Evolutionary conservation across 2,113 vertebrate genomes (phyloP), one percentile per base, ranked within the genome.

Genomic region (Psilopsiagon aurifrons): DNA sequence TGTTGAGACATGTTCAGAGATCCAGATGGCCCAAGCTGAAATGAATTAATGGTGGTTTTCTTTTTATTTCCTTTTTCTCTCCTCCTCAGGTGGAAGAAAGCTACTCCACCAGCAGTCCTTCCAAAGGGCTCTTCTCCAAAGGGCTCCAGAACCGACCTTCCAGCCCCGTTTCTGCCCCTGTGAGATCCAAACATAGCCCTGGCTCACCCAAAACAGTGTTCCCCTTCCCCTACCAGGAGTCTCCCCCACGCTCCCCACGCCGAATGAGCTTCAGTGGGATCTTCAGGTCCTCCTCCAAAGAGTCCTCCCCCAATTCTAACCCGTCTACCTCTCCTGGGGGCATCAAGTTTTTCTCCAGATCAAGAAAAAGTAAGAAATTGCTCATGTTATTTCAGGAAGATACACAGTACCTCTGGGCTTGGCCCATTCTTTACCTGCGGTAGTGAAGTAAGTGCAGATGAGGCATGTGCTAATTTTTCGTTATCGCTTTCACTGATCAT

Each of bases 221-320:
- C 98, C 98, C 99, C 3, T 98, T 98, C 97, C 97, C 98, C 55
- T 97, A 98, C 93, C 99, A 99, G 92, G 98, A 98, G 95, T 99
- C 99, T 18, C 98, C 99, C 4, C 99, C 98, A 17, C 98, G 98
- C 88, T 98, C 99, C 11, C 98, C 98, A 8, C 98, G 98, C 33
- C 99, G 99, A 76, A 98, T 99, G 98, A 99, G 99, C 96, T 99
- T 99, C 98, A 99, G 98, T 27, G 99, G 99, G 64, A 99, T 99
- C 97, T 99, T 99, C 97, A 98, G 98, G 91, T 99, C 98, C 7
- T 98, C 99, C 9, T 99, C 98, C 97, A 98, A 98, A 96, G 99
- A 99, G 41, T 98, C 98, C 4, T 97, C 97, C 85, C 98, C 96
- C 94, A 98, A 37, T 95, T 98, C 98, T 94, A 98, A 98, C 84